A percentile compares a stretch with the other conserved stretches of the same genome.
Evolutionary conservation across 1,140 invertebrate genomes (phyloP).

Genomic region (Drusus annulatus): DNA sequence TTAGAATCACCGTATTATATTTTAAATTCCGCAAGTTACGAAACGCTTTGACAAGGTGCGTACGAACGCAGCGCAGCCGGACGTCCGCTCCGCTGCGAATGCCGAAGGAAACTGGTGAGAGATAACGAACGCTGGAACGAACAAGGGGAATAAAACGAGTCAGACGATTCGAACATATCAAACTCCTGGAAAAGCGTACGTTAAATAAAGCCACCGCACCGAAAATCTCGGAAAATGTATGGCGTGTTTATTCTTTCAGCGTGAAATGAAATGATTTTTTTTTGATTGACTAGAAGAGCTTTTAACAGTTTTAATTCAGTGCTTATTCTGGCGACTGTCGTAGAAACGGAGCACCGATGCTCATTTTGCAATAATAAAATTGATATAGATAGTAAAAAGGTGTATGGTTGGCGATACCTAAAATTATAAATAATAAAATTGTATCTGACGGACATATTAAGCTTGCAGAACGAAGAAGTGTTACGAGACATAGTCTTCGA

Average conservation of each 20-base stretch:
- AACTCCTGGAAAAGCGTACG: not conserved
- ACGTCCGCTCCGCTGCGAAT: not conserved
- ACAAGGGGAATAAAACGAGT: slow-evolving; percentile 10
- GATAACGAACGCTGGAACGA: not conserved
- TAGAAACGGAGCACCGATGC: no score
- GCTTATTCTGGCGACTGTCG: no score
- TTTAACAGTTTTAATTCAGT: no score
- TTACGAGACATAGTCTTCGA: no score
- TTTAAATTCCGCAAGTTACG: not conserved
- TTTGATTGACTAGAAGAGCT: not conserved
- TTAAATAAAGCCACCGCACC: not conserved
- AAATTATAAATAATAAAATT: no score
- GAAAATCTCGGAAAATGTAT: not conserved
- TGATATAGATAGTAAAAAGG: no score
- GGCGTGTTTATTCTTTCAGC: not conserved
- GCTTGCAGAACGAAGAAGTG: no score
- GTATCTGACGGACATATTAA: no score
- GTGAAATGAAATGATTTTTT: not conserved
- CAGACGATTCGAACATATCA: not conserved
- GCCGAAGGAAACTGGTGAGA: slow-evolving; percentile 14
- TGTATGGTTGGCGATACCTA: no score
- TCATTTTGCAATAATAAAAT: no score
- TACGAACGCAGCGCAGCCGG: not conserved
- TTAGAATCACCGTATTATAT: not conserved
- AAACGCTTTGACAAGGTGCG: not conserved